These are phyloP conservation scores for Hippocampus zosterae DNA, from an alignment of 2,113 vertebrate species.

Conservation along the genomic window DNA sequence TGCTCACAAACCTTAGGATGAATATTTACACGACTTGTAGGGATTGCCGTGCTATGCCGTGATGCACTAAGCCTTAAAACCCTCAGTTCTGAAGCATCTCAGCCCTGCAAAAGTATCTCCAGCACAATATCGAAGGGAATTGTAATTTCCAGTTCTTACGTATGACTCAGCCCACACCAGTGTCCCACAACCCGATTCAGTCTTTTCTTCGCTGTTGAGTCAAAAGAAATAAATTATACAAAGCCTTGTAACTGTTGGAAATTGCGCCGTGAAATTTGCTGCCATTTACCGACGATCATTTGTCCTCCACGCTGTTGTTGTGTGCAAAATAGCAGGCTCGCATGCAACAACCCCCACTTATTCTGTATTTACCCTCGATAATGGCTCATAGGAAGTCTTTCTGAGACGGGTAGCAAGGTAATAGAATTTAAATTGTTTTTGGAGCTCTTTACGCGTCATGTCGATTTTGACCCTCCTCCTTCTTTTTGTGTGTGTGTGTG, in stretches of 20 bases:
- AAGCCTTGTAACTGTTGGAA: neutral
- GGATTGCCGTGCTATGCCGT: neutral
- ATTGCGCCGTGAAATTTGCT: conserved; percentile 19
- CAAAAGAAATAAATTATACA: neutral
- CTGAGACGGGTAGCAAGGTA: conserved; percentile 35
- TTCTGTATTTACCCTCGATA: conserved; percentile 11
- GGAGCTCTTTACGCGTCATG: conserved; percentile 13
- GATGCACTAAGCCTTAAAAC: neutral
- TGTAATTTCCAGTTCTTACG: neutral
- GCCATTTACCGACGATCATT: conserved; percentile 58
- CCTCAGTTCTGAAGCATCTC: neutral
- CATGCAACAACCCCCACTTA: conserved; percentile 1
- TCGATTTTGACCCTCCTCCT: conserved; percentile 12
- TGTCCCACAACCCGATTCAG: no score
- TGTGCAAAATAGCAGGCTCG: conserved; percentile 15
- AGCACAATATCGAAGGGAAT: neutral
- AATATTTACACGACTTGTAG: neutral
- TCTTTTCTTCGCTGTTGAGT: no score
- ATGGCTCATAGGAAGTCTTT: conserved; percentile 20
- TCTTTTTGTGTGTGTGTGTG: neutral
- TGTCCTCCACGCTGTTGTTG: conserved; percentile 7
- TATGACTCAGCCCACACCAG: neutral
- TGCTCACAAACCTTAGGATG: no score
- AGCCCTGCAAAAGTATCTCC: neutral
- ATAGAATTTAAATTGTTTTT: conserved; percentile 39